Conservation (phyloP, 1,140 invertebrate species). For the Drosophila pectinifera region DNA sequence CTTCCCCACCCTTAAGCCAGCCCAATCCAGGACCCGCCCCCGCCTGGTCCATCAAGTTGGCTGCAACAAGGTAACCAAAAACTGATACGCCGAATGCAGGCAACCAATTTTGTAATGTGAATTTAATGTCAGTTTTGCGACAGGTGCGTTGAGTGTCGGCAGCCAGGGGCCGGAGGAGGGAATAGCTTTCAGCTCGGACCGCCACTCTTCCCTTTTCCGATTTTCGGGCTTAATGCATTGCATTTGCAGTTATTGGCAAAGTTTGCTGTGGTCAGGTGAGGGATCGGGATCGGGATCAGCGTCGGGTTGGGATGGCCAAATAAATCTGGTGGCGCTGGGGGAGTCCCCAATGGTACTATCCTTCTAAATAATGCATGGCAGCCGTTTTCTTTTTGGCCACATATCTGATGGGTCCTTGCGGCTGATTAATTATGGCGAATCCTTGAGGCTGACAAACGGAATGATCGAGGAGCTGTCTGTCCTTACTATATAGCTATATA, state of each 20-base stretch:
- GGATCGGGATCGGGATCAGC: no score
- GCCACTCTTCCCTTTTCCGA: not conserved
- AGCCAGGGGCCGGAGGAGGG: not conserved
- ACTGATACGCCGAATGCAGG: constrained; percentile 77
- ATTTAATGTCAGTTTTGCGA: constrained; percentile 82
- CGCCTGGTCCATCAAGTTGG: constrained; percentile 1
- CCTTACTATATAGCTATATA: no score
- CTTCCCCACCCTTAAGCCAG: constrained; percentile 46
- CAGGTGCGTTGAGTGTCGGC: constrained; percentile 67
- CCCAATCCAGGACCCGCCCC: not conserved
- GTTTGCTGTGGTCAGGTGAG: constrained; percentile 50
- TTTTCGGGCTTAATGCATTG: constrained; percentile 70
- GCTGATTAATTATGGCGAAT: constrained; percentile 26
- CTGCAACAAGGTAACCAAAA: constrained; percentile 58
- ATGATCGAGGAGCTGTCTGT: constrained; percentile 1
- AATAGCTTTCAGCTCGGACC: constrained; percentile 42
- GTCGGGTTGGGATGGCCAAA: not conserved
- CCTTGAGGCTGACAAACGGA: constrained; percentile 15
- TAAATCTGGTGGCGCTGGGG: not conserved
- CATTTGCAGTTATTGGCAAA: constrained; percentile 81
- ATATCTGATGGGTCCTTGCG: constrained; percentile 6
- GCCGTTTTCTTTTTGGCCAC: constrained; percentile 2
- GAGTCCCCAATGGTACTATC: not conserved
- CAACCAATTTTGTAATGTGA: constrained; percentile 82
- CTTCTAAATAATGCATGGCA: constrained; percentile 17